These are phyloP conservation scores for Odocoileus virginianus DNA, from an alignment of 2,113 vertebrate species.

Conservation along the genomic window DNA sequence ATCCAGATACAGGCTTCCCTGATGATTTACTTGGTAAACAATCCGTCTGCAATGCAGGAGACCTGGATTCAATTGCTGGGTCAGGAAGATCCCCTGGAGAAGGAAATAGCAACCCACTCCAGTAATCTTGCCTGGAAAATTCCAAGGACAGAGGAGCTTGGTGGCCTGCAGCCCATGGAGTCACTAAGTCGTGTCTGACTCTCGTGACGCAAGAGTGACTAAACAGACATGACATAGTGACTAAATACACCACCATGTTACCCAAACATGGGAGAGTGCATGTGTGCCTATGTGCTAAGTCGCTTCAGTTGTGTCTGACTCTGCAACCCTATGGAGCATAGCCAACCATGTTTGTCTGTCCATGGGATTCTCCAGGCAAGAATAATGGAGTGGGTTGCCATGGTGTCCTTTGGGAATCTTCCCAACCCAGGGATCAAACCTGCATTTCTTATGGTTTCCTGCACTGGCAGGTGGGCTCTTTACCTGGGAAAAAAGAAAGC, in stretches of 20 bases:
- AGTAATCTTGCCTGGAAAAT: neutral
- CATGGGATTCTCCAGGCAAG: neutral
- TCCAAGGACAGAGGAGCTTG: neutral
- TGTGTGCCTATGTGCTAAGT: neutral
- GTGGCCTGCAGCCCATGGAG: neutral
- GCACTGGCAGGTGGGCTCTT: neutral
- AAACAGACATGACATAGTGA: neutral
- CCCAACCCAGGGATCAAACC: fast-evolving
- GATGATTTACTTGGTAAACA: neutral
- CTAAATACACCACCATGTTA: neutral
- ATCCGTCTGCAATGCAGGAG: neutral
- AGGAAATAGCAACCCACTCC: neutral
- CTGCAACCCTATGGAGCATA: neutral
- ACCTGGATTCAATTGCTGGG: neutral
- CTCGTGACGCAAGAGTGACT: no score
- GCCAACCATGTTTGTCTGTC: neutral
- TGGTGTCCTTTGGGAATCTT: neutral
- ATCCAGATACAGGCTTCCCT: neutral
- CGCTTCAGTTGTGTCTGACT: neutral
- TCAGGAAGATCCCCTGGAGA: neutral
- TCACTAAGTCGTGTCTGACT: neutral
- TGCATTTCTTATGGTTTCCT: neutral
- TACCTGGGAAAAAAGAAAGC: neutral
- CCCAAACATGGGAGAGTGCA: neutral
- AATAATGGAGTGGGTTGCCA: neutral